Evolutionary conservation across 53 echinoderm and acorn worm genomes (phyloP), one percentile per base, ranked within the genome.

Genomic region (Patiria pectinifera): DNA sequence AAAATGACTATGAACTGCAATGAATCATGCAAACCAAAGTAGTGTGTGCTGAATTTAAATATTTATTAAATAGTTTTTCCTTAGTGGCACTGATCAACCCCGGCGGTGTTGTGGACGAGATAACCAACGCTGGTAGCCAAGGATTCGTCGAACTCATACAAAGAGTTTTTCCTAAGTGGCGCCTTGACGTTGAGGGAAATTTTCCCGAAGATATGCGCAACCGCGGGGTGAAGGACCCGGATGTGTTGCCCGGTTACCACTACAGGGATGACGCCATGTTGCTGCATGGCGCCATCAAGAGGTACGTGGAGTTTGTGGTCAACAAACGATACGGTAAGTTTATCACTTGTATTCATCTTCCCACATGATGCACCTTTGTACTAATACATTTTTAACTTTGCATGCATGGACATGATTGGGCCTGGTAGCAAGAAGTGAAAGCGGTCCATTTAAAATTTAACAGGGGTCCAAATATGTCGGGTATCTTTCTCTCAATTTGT

Each of bases 291-390:
- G 98, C 95, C 76, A 98, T 94, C 69, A 80, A 85, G 82, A 71
- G 92, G 58, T 98, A 98, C 69, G 96, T 93, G 11, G 82, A 91
- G 26, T 74, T 82, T 62, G 92, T 96, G 47, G 98, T 96, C 44
- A 78, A 92, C 59, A 91, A 87, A 24, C 92, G 94, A 80, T 98
- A 98, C 72, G 82, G 96, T 93, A 78, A 91, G 93, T 89, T 45
- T 26, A 5, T 9, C 1, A 35, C 35, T 35, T 15, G 22, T 26
- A 53, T 76, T 48, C 35, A 22, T 19, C 24, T 76, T 43, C 1
- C 4, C 19, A 47, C 47, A 22, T 76, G 5, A 11, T 66, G 3
- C 3, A 8, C 8, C 53, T 53, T 53, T 35, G 35, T 35, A 35
- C 35, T 35, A 35, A 35, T 35, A 35, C 35, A 35, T 35, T 35